Base-by-base conservation (phyloP, 1,140 invertebrate genomes). In the Heliothis subflexa region DNA sequence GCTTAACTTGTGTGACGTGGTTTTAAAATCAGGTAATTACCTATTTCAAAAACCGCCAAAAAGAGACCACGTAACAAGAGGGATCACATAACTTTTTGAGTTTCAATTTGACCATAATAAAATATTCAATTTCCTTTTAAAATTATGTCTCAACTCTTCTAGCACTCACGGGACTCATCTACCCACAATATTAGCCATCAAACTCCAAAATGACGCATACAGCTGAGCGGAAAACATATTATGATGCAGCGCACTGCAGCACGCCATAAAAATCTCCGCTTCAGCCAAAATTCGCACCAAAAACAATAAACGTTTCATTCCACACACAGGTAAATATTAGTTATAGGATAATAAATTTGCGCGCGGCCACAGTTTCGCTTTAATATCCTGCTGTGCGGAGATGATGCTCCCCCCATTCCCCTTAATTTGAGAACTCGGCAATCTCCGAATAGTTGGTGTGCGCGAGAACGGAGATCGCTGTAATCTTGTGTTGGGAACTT, bases 261-360 rank as follows among this genome's bases (percentile, higher is more conserved):
- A 64, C 57, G 55, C 59, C 28, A 47, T 40, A 66, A 66, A 66
- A 66, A 66, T 66, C 55, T 40, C 49, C 50, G 50, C 68, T 55
- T n/a, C 28, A n/a, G 5, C 12, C 16, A 11, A 55, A 55, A 71
- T 28, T 54, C 68, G 54, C 68, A 52, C 52, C 52, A 54, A 71
- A 71, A 71, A 71, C 68, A 71, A 71, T 55, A 70, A 71, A 28
- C 68, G 55, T n/a, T 71, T 54, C 52, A 70, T 70, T 70, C 21
- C 54, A 59, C 57, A 75, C 55, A 62, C 55, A 75, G 72, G 72
- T 61, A 75, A 75, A 62, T 81, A 81, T 80, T 84, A 78, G 70
- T 83, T 78, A 75, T 66, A 78, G 54, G 68, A 81, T 84, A 81
- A 84, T 84, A 81, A 84, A 84, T 82, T 75, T 80, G 40, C 28